Base-by-base conservation (phyloP, 1,140 invertebrate genomes). In the Heliothis subflexa region DNA sequence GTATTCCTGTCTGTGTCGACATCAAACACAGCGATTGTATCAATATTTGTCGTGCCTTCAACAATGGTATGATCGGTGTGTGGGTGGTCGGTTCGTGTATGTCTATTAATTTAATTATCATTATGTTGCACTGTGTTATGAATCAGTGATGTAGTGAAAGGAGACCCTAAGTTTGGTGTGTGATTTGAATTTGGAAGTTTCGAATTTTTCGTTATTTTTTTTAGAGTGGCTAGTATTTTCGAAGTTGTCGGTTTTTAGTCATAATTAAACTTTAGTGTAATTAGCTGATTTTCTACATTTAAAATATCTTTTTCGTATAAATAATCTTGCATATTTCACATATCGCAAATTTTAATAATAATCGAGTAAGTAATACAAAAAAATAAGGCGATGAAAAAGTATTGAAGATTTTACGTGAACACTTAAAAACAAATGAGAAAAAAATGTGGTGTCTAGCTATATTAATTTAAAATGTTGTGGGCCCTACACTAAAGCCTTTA, bases 41-140 rank as follows among this genome's bases (percentile, higher is more conserved):
- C 84, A 90, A 89, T 88, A 88, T 91, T 91, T 92, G 89, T 90
- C 88, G 79, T 86, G 86, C 50, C 55, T 81, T 83, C 83, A 86
- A 90, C 88, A 91, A 88, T 88, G 80, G 84, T 79, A 77, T 54
- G 45, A 81, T 81, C 77, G 78, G 61, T 25, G 81, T 71, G 86
- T 90, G 88, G 90, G 88, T 85, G 85, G 87, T 47, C 80, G 47
- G 52, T 79, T 79, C 80, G 68, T 83, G 79, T 82, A 64, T 70
- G 70, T 72, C 79, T 86, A 89, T 89, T 90, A 89, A 91, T 91
- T 88, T 82, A 85, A 91, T 91, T 90, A 91, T 86, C 88, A 83
- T 83, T 73, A 25, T 40, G 33, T 40, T 40, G 33, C 75, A 45
- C 49, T 70, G 66, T 47, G 16, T 47, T 66, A 81, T 84, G 80